Conservation (phyloP, 2,113 vertebrate genomes). For the Oxyura jamaicensis region DNA sequence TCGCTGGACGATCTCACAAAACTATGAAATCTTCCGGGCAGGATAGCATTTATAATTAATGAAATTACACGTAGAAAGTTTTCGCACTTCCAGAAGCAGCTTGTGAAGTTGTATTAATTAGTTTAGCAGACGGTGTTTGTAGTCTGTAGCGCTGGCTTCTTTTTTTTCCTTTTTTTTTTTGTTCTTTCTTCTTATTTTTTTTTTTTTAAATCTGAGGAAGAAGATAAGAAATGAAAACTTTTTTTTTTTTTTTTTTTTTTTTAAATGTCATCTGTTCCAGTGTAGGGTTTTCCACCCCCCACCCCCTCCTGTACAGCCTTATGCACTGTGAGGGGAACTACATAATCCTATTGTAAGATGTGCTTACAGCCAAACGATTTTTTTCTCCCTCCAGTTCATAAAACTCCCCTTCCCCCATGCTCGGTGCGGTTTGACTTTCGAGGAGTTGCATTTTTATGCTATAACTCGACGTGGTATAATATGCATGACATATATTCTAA, state of each 20-base stretch:
- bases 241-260: neutral
- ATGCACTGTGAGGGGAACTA: conserved; percentile 55
- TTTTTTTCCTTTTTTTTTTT: neutral
- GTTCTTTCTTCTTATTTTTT: neutral
- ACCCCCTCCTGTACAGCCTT: conserved; percentile 34
- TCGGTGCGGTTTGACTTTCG: conserved; percentile 15
- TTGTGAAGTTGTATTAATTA: conserved; percentile 77
- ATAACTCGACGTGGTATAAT: conserved; percentile 2
- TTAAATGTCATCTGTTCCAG: conserved; percentile 59
- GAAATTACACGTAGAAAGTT: conserved; percentile 74
- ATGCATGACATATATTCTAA: conserved; percentile 24
- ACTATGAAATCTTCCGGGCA: conserved; percentile 64
- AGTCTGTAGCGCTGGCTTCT: neutral
- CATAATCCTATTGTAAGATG: conserved; percentile 71
- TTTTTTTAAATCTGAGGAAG: neutral
- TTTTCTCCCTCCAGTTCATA: conserved; percentile 51
- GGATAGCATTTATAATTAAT: conserved; percentile 74
- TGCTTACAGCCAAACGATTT: conserved; percentile 58
- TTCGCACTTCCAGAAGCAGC: conserved; percentile 70
- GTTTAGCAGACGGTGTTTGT: conserved; percentile 69
- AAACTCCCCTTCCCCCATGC: conserved; percentile 53
- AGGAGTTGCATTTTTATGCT: conserved; percentile 19
- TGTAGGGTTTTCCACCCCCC: conserved; percentile 23
- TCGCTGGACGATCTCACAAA: conserved; percentile 37
- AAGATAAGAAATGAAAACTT: conserved; percentile 63